These are phyloP conservation scores for Rhinophrynus dorsalis DNA, from an alignment of 2,797 vertebrate species.

Conservation along the genomic window DNA sequence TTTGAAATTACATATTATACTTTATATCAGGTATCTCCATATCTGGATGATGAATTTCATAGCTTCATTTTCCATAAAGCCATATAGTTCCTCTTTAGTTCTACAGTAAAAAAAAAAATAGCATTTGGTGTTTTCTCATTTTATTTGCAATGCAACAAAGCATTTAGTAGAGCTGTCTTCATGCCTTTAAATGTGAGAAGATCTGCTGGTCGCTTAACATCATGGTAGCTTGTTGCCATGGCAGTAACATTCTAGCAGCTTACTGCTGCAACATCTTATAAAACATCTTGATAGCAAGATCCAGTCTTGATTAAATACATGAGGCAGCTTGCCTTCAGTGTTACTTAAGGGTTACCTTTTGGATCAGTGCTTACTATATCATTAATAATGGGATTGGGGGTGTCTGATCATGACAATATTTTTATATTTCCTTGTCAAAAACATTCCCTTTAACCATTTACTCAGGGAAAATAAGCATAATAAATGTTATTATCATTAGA, in stretches of 20 bases:
- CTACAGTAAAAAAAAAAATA: background rate
- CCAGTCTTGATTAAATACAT: conserved; percentile 45
- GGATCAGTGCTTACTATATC: background rate
- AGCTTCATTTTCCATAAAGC: background rate
- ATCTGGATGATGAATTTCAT: background rate
- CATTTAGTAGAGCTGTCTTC: conserved; percentile 27
- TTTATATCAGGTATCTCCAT: too few species aligned
- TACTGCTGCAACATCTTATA: conserved; percentile 49
- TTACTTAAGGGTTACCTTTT: conserved; percentile 20
- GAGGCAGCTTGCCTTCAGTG: conserved; percentile 35
- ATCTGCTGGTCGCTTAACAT: conserved; percentile 32
- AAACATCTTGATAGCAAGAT: conserved; percentile 47
- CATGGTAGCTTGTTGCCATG: conserved; percentile 46
- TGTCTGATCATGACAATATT: background rate
- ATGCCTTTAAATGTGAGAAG: conserved; percentile 32
- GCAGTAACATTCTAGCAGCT: conserved; percentile 35
- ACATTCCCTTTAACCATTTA: too few species aligned
- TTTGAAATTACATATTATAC: background rate
- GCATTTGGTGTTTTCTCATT: background rate
- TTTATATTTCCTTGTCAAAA: background rate
- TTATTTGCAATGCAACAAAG: conserved; percentile 24
- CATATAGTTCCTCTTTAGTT: background rate
- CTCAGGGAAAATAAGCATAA: too few species aligned
- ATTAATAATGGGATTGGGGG: background rate
- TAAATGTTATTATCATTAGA: too few species aligned